Conservation (phyloP, 2,888 invertebrate species). For the Macaria notata region DNA sequence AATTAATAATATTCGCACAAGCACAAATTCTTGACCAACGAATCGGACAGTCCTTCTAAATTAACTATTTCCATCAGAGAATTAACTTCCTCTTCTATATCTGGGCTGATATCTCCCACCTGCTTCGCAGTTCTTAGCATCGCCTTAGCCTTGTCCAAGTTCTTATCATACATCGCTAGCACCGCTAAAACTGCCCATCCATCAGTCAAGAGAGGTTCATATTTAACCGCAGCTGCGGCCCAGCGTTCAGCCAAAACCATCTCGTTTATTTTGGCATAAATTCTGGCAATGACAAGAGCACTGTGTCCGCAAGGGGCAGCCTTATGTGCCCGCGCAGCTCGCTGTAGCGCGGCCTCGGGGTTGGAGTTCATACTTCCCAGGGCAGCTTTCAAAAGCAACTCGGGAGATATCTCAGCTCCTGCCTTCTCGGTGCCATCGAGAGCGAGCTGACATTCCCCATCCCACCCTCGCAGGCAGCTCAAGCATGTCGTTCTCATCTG, state of each 20-base stretch:
- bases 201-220: slow-evolving; percentile 65
- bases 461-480: slow-evolving; percentile 54
- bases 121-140: slow-evolving; percentile 68
- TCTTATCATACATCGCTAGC: slow-evolving; percentile 56
- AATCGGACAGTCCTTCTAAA: slow-evolving; percentile 54
- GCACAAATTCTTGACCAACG: slow-evolving; percentile 60
- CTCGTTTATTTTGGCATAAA: slow-evolving; percentile 54
- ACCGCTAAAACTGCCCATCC: slow-evolving; percentile 70
- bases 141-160: slow-evolving; percentile 55
- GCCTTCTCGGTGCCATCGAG: slow-evolving; percentile 55
- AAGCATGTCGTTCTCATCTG: slow-evolving; percentile 65
- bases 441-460: slow-evolving; percentile 56
- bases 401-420: slow-evolving; percentile 53
- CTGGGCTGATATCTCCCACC: slow-evolving; percentile 57
- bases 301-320: slow-evolving; percentile 60
- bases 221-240: slow-evolving; percentile 63
- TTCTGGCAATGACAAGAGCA: slow-evolving; percentile 59
- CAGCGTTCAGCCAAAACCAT: slow-evolving; percentile 62
- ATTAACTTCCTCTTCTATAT: slow-evolving; percentile 56
- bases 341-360: slow-evolving; percentile 57
- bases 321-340: slow-evolving; percentile 67
- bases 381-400: slow-evolving; percentile 59
- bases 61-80: slow-evolving; percentile 49
- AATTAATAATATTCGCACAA: slow-evolving; percentile 54
- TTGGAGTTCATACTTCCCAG: slow-evolving; percentile 47